These are phyloP conservation scores for Eristalis tenax DNA, from an alignment of 2,888 invertebrate species.

Conservation along the genomic window DNA sequence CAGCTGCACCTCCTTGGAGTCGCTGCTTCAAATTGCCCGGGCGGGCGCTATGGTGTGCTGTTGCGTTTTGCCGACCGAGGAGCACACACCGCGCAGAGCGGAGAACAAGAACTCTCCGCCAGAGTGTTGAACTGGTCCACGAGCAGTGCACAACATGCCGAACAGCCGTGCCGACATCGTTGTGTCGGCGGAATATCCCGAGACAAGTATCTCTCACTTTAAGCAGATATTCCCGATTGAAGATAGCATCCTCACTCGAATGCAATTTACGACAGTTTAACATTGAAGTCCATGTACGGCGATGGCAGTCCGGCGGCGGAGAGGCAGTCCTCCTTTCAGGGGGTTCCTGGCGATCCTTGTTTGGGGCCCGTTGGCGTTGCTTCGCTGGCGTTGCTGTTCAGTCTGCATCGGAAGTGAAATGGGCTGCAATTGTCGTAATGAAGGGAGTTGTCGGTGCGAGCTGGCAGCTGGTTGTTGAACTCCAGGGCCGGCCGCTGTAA, in stretches of 20 bases:
- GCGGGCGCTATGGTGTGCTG: constrained; percentile 4
- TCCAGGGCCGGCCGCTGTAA: not conserved
- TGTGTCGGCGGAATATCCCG: constrained; percentile 42
- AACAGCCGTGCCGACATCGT: constrained; percentile 51
- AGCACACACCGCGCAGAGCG: not conserved
- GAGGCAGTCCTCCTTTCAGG: not conserved
- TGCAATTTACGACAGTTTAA: constrained; percentile 68
- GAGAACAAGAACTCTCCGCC: too few relatives aligned
- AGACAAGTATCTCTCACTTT: constrained; percentile 66
- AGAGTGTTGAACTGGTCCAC: constrained; percentile 41
- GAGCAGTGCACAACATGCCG: constrained; percentile 7
- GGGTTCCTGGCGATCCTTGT: not conserved
- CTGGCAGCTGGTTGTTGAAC: not conserved
- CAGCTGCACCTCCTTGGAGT: constrained; percentile 33
- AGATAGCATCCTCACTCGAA: constrained; percentile 70
- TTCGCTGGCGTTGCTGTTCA: not conserved
- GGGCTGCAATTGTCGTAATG: not conserved
- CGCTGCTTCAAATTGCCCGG: constrained; percentile 41
- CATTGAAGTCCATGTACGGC: constrained; percentile 61
- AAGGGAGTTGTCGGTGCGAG: not conserved
- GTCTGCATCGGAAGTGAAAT: not conserved
- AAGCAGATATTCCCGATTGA: constrained; percentile 65
- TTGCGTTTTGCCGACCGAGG: constrained; percentile 39
- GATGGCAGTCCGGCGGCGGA: constrained; percentile 4
- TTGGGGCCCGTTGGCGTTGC: too few relatives aligned